phyloP scores from a whole-genome alignment of 1,140 invertebrate species.

The Arion vulgaris region DNA sequence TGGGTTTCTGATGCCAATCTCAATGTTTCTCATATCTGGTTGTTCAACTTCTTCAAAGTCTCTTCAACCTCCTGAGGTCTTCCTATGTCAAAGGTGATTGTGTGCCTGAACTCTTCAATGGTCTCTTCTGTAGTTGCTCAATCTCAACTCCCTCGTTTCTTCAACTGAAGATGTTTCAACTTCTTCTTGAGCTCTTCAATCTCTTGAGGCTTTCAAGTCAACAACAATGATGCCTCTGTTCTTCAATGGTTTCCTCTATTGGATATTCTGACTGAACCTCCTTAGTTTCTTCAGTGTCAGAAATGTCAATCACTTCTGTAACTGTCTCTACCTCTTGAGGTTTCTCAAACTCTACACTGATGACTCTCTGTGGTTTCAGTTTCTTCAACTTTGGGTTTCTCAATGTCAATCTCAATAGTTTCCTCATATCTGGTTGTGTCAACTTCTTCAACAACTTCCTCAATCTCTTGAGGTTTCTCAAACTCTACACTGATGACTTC shows the following conservation, averaged over 20 bases:
- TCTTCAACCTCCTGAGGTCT: slow-evolving; percentile 28
- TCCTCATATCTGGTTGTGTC: slow-evolving; percentile 13
- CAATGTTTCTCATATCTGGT: slow-evolving; percentile 39
- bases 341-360: slow-evolving; percentile 24
- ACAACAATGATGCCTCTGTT: slow-evolving; percentile 19
- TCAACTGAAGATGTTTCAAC: slow-evolving; percentile 5
- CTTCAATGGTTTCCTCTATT: not conserved
- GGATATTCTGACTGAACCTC: not conserved
- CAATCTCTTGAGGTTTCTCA: slow-evolving; percentile 38
- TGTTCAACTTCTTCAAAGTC: slow-evolving; percentile 27
- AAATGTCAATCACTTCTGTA: slow-evolving; percentile 27
- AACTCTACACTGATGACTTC: slow-evolving; percentile 29
- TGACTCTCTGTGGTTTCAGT: slow-evolving; percentile 9
- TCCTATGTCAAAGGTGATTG: not conserved
- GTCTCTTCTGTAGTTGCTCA: not conserved
- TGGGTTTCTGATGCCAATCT: slow-evolving; percentile 33
- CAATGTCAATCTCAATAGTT: slow-evolving; percentile 28
- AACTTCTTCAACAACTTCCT: slow-evolving; percentile 17
- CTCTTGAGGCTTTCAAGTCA: slow-evolving; percentile 27
- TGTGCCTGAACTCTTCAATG: slow-evolving; percentile 25
- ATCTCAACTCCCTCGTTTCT: slow-evolving; percentile 9
- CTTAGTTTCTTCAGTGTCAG: slow-evolving; percentile 23
- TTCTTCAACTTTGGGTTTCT: slow-evolving; percentile 25
- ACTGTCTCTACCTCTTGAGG: slow-evolving; percentile 16
- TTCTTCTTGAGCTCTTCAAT: slow-evolving; percentile 8